Evolutionary conservation across 2,888 invertebrate species (phyloP).

Genomic region (Sarcophaga variegata): DNA sequence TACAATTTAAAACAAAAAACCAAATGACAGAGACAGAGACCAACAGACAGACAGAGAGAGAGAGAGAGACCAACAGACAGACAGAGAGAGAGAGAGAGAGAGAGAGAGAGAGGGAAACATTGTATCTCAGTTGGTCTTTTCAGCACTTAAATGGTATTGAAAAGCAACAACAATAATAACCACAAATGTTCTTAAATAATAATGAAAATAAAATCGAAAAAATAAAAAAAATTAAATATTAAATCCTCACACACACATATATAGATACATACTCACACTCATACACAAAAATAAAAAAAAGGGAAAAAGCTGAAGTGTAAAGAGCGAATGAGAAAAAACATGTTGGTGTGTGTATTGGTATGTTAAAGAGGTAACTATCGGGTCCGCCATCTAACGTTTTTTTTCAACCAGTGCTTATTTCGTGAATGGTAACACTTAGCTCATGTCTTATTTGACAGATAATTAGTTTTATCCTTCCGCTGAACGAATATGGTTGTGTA

Average conservation of each 20-base stretch:
- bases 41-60: neutral
- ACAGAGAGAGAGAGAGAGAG: neutral
- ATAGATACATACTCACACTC: neutral
- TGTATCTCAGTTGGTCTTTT: constrained; percentile 6
- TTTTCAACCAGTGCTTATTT: no score
- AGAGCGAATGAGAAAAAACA: no score
- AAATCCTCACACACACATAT: no score
- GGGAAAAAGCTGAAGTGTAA: no score
- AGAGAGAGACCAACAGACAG: neutral
- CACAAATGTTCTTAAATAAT: neutral
- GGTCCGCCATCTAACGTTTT: no score
- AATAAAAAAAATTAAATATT: neutral
- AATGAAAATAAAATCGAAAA: neutral
- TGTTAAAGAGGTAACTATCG: no score
- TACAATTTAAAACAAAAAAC: constrained; percentile 6
- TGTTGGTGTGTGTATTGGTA: no score
- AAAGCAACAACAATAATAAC: neutral
- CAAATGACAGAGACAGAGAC: neutral
- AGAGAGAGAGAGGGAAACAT: neutral
- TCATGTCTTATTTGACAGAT: no score
- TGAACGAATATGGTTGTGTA: no score
- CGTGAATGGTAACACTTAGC: no score
- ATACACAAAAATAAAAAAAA: neutral
- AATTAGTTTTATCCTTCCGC: no score
- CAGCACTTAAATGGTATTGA: neutral